Percentiles rank a stretch among this genome's conserved stretches.
These are phyloP conservation scores for Seira sanloemensis DNA, from an alignment of 2,888 invertebrate species.

Conservation along the genomic window DNA sequence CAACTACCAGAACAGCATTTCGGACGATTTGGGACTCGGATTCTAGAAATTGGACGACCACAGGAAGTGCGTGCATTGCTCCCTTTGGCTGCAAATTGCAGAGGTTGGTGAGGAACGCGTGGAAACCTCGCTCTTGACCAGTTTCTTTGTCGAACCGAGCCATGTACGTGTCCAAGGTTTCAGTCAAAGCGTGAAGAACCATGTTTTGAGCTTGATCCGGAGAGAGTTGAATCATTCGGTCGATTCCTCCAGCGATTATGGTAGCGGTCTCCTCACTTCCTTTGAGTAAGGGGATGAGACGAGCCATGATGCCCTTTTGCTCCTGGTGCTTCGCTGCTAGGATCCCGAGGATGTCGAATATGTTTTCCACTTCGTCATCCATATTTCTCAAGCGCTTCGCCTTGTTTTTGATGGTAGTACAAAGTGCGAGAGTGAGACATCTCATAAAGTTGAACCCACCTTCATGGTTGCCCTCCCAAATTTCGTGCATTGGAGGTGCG, in stretches of 20 bases:
- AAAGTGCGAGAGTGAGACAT: conserved; percentile 65
- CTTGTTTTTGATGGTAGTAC: conserved; percentile 62
- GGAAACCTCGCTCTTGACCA: conserved; percentile 63
- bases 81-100: conserved; percentile 53
- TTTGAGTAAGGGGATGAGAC: conserved; percentile 66
- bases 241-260: conserved; percentile 57
- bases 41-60: conserved; percentile 67
- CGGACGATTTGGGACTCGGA: conserved; percentile 60
- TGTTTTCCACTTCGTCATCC: conserved; percentile 58
- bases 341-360: conserved; percentile 66
- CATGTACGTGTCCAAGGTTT: conserved; percentile 57
- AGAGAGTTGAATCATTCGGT: conserved; percentile 42
- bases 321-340: conserved; percentile 61
- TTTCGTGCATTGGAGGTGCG: conserved; percentile 46
- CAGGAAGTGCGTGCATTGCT: conserved; percentile 57
- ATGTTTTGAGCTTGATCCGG: conserved; percentile 48
- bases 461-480: conserved; percentile 39
- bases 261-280: conserved; percentile 62
- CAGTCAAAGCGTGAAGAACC: conserved; percentile 40
- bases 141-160: conserved; percentile 61
- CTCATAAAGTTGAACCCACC: conserved; percentile 54
- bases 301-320: conserved; percentile 62
- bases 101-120: conserved; percentile 61
- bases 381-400: conserved; percentile 32
- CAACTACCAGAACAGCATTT: conserved; percentile 42